phyloP scores from a whole-genome alignment of 2,797 vertebrate species.

The Synanceia verrucosa region DNA sequence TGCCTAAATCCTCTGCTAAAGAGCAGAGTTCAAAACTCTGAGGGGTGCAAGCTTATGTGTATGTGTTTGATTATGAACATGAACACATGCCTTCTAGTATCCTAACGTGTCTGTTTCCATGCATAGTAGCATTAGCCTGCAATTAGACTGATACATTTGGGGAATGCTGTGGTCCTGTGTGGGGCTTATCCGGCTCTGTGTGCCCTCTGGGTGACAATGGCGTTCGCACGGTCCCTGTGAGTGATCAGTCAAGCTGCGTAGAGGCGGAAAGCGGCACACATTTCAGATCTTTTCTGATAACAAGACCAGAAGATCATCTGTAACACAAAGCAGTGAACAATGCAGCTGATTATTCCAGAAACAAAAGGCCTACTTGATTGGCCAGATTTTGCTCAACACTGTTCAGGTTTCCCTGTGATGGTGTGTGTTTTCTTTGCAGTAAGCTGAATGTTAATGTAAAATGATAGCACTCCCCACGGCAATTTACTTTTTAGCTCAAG shows the following conservation, averaged over 20 bases:
- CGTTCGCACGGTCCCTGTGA: slow-evolving; percentile 37
- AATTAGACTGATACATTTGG: slow-evolving; percentile 70
- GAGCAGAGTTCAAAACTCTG: slow-evolving; percentile 61
- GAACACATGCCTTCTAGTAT: slow-evolving; percentile 38
- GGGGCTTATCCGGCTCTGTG: slow-evolving; percentile 45
- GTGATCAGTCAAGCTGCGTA: slow-evolving; percentile 31
- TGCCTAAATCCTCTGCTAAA: slow-evolving; percentile 51
- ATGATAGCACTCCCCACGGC: slow-evolving; percentile 50
- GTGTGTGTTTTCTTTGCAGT: slow-evolving; percentile 49
- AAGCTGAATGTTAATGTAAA: slow-evolving; percentile 70
- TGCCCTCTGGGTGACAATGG: slow-evolving; percentile 64
- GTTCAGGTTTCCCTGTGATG: slow-evolving; percentile 50
- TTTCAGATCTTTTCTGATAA: slow-evolving; percentile 52
- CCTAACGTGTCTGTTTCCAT: slow-evolving; percentile 49
- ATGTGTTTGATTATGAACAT: slow-evolving; percentile 36
- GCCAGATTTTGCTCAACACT: slow-evolving; percentile 41
- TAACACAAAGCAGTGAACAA: slow-evolving; percentile 56
- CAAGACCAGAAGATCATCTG: slow-evolving; percentile 33
- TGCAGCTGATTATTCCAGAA: slow-evolving; percentile 56
- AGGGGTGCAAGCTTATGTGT: slow-evolving; percentile 3
- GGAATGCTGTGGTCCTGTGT: slow-evolving; percentile 51
- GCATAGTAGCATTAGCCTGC: slow-evolving; percentile 60
- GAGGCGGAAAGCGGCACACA: slow-evolving; percentile 47
- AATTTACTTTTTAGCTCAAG: slow-evolving; percentile 56
- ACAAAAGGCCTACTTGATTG: slow-evolving; percentile 22